A percentile compares a stretch with the other conserved stretches of the same genome.
Conservation (phyloP, 2,113 vertebrate species). For the Pomatostomus ruficeps region DNA sequence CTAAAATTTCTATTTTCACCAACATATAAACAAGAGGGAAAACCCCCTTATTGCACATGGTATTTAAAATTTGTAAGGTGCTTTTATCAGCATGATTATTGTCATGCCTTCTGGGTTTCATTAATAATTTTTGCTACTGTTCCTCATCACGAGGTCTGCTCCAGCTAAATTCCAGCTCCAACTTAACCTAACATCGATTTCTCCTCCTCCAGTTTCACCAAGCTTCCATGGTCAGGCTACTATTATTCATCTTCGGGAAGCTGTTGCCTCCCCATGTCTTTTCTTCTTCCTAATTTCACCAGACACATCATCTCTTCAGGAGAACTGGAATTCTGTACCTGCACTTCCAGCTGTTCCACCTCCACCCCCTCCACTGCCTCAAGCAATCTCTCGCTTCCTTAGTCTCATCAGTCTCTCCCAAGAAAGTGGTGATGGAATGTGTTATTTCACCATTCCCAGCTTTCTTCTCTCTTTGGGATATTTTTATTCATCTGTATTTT, state of each 20-base stretch:
- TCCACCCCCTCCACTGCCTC: neutral
- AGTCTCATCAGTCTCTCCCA: neutral
- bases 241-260: neutral
- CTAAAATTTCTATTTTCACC: neutral
- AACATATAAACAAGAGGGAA: neutral
- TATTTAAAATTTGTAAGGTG: neutral
- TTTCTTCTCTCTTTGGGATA: neutral
- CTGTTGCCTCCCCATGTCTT: neutral
- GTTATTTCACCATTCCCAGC: neutral
- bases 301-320: neutral
- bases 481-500: neutral
- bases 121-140: neutral
- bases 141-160: neutral
- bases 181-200: neutral
- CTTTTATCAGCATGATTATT: neutral
- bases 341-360: neutral
- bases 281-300: neutral
- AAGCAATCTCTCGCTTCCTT: neutral
- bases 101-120: neutral
- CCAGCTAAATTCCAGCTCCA: neutral
- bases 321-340: neutral
- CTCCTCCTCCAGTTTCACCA: neutral
- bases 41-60: rapidly evolving
- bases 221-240: neutral
- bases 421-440: neutral